Evolutionary conservation across 2,797 vertebrate species (phyloP).

Genomic region (Steatocranus sp.): DNA sequence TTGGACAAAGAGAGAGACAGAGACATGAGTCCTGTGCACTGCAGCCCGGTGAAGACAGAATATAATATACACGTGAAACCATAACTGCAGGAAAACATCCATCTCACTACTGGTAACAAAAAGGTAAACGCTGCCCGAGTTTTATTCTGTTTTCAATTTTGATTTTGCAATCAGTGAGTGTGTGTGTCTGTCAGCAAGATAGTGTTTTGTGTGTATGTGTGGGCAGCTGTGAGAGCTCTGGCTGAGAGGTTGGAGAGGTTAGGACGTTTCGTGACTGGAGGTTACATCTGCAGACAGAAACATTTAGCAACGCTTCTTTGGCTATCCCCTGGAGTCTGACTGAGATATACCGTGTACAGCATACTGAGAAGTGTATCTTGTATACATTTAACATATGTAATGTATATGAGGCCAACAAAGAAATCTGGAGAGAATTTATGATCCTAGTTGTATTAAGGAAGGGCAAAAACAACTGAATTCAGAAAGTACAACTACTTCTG

Average conservation of each 20-base stretch:
- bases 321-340: slow-evolving; percentile 15
- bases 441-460: background rate
- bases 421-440: background rate
- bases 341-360: background rate
- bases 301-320: slow-evolving; percentile 53
- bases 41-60: slow-evolving; percentile 49
- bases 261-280: slow-evolving; percentile 55
- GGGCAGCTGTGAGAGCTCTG: slow-evolving; percentile 47
- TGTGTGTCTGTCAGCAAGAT: background rate
- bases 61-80: slow-evolving; percentile 44
- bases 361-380: background rate
- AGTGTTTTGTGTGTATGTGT: background rate
- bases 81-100: slow-evolving; percentile 45
- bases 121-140: slow-evolving; percentile 57
- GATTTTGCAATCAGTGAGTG: background rate
- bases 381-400: background rate
- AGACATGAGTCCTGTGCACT: slow-evolving; percentile 56
- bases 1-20: slow-evolving; percentile 21
- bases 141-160: background rate
- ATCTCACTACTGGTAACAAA: slow-evolving; percentile 24
- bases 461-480: background rate
- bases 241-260: slow-evolving; percentile 40
- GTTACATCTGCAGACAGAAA: slow-evolving; percentile 49
- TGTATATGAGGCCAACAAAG: no score
- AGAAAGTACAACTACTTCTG: background rate